These are phyloP conservation scores for Cyclophora albipunctata DNA, from an alignment of 2,888 invertebrate species.

Conservation along the genomic window DNA sequence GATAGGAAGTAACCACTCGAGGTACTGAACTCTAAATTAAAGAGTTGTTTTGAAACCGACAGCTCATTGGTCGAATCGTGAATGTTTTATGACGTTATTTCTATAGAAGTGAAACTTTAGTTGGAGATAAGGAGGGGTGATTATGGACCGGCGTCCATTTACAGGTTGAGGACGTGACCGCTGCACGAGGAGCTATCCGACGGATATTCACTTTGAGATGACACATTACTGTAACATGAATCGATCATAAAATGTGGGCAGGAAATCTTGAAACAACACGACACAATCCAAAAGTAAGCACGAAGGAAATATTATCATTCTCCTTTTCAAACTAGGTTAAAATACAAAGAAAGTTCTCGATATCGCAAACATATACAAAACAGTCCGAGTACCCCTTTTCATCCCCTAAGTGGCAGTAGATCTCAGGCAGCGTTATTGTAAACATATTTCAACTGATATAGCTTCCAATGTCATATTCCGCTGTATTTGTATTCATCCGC, in stretches of 20 bases:
- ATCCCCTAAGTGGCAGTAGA: slow-evolving; percentile 23
- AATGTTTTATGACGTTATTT: slow-evolving; percentile 21
- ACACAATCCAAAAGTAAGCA: too few relatives aligned
- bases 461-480: slow-evolving; percentile 35
- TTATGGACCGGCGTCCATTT: background rate
- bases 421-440: slow-evolving; percentile 26
- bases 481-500: slow-evolving; percentile 49
- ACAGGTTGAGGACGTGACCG: background rate
- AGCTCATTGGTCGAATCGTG: slow-evolving; percentile 20
- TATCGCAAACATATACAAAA: slow-evolving; percentile 1
- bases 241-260: too few relatives aligned
- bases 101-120: slow-evolving; percentile 20
- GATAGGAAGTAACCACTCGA: too few relatives aligned
- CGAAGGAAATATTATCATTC: too few relatives aligned
- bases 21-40: slow-evolving; percentile 10
- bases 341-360: background rate
- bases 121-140: slow-evolving; percentile 7
- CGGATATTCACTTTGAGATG: too few relatives aligned
- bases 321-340: background rate
- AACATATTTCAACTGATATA: slow-evolving; percentile 35
- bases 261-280: too few relatives aligned
- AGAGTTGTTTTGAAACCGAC: slow-evolving; percentile 17
- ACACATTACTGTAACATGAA: too few relatives aligned
- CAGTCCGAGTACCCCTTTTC: slow-evolving; percentile 12
- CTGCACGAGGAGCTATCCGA: too few relatives aligned